Evolutionary conservation across 53 echinoderm and acorn worm genomes (phyloP).

Genomic region (Patiria pectinifera): DNA sequence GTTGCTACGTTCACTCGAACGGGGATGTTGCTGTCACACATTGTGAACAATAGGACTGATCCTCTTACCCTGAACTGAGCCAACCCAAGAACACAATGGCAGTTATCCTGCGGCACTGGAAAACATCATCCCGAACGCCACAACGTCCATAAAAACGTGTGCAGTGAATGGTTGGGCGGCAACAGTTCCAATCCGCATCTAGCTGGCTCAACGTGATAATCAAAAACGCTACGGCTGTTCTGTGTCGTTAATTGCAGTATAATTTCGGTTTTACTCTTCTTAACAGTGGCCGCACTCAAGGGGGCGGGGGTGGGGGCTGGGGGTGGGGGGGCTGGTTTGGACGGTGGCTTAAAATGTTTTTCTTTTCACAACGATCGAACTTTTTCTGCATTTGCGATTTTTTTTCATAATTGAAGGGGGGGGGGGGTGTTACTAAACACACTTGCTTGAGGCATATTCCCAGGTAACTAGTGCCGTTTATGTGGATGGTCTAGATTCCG

Average conservation of each 20-base stretch:
- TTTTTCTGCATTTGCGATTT: no score
- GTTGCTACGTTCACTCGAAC: no score
- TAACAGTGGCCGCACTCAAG: neutral
- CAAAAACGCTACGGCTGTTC: constrained; percentile 13
- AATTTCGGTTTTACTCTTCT: neutral
- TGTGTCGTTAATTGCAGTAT: neutral
- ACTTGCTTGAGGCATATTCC: no score
- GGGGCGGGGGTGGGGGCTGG: no score
- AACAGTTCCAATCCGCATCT: neutral
- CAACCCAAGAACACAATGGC: neutral
- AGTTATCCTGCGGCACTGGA: neutral
- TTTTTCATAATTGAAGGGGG: no score
- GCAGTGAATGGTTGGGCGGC: no score
- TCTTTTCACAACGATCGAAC: no score
- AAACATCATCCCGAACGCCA: neutral
- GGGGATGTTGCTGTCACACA: neutral
- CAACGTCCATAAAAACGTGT: neutral
- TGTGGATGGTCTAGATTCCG: no score
- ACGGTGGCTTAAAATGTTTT: no score
- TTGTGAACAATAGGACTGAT: neutral
- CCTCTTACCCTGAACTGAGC: neutral
- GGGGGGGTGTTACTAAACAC: no score
- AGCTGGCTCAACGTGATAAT: neutral
- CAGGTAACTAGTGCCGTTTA: no score
- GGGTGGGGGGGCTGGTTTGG: no score